Evolutionary conservation across 2,888 invertebrate species (phyloP).

Genomic region (Noctua pronuba): DNA sequence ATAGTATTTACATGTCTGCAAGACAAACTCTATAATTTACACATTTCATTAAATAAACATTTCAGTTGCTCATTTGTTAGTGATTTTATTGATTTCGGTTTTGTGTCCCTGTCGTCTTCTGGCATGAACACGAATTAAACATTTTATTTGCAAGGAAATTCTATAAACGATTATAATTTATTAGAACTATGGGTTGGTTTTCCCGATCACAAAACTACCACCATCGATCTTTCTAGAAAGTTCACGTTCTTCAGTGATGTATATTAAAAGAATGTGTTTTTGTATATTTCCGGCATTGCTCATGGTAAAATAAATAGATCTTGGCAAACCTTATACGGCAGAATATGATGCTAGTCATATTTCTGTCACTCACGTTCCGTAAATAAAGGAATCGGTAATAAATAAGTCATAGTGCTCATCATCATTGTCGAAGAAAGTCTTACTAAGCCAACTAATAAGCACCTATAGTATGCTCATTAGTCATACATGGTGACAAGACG

Average conservation of each 20-base stretch:
- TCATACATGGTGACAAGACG: constrained; percentile 38
- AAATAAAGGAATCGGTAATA: constrained; percentile 32
- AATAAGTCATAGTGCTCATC: constrained; percentile 38
- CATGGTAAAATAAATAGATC: constrained; percentile 37
- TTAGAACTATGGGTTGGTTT: neutral
- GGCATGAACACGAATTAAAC: neutral
- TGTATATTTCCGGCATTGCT: constrained; percentile 8
- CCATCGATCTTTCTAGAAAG: constrained; percentile 16
- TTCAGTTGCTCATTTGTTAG: neutral
- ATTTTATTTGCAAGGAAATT: neutral
- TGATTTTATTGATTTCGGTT: constrained; percentile 6
- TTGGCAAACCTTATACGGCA: constrained; percentile 43
- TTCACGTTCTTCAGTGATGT: neutral
- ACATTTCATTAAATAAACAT: constrained; percentile 19
- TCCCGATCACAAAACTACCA: too few relatives aligned
- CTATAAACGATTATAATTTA: neutral
- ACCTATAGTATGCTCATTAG: constrained; percentile 17
- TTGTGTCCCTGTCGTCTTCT: constrained; percentile 5
- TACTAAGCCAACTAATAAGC: neutral
- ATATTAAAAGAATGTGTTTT: constrained; percentile 11
- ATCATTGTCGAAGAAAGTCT: constrained; percentile 34
- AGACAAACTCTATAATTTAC: neutral
- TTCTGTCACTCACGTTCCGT: constrained; percentile 6
- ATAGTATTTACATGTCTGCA: neutral
- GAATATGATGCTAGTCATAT: constrained; percentile 20